Base-by-base conservation (phyloP, 2,888 invertebrate species). In the Dusona sp. region DNA sequence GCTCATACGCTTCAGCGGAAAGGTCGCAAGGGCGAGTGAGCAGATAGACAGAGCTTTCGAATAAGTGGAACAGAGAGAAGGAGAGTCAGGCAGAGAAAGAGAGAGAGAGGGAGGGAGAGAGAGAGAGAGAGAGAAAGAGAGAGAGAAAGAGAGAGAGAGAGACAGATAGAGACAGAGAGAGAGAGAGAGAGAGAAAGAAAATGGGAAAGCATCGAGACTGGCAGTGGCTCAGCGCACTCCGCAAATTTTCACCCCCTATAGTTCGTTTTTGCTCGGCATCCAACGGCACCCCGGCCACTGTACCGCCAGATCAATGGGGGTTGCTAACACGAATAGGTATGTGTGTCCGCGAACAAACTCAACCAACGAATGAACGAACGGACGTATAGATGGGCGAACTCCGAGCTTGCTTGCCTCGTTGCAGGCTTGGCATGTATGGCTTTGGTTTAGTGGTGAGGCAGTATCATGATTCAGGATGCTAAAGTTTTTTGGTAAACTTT, bases 301-400 rank as follows among this genome's bases (percentile, higher is more conserved):
- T 78, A 92, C 92, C 92, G 92, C 91, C 94, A 93, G 94, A 94
- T 94, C 94, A 94, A 94, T 93, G 94, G 93, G 79, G 93, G 92
- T 92, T 93, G 93, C 94, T 94, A 93, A 94, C 94, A 93, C 93
- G 92, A 86, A 91, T 93, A 92, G 91, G 92, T 93, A 92, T 92
- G 90, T 92, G 91, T 91, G 91, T 91, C 68, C 68, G 77, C 82
- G 84, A 51, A 87, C 87, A 79, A 80, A 80, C 78, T 61, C 80
- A 74, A 80, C 83, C 80, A 75, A 84, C 80, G 84, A 74, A 86
- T 65, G 84, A 61, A 82, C 45, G 68, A 68, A 87, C 78, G 48
- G 73, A 80, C 73, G 57, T 67, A 83, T 67, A 77, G 79, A 79
- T 77, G 79, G 57, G 64, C 64, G 75, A 67, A 72, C 90, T 73